Base-by-base conservation (phyloP, 2,888 invertebrate genomes). In the Nephrocerus scutellatus region DNA sequence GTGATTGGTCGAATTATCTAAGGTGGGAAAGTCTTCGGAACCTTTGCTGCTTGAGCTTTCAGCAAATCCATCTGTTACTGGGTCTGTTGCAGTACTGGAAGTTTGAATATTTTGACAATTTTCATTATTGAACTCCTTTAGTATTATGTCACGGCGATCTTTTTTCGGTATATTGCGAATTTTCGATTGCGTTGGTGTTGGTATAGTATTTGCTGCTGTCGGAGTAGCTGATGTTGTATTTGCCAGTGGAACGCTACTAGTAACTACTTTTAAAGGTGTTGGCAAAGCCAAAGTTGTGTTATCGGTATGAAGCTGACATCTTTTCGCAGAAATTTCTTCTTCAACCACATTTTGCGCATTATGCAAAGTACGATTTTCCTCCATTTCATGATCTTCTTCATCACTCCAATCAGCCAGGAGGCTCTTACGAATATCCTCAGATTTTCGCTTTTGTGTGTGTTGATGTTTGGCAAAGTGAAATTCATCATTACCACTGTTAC, bases 401-500 rank as follows among this genome's bases (percentile, higher is more conserved):
- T 84, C 84, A 47, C 79, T 79, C 85, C 86, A 87, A 56, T 87
- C 86, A 2, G 83, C 83, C 40, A 86, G 64, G 28, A 86, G 69
- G 51, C 81, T 77, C 39, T 74, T 79, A 43, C 79, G 77, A 49
- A 84, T 76, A 61, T 81, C 79, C 18, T 54, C 52, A 41, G 47
- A 46, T 44, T 44, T 47, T 22, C n/a, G 8, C 8, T n/a, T 22
- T 9, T 22, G 8, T 22, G 23, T 22, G n/a, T n/a, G n/a, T n/a
- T n/a, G n/a, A n/a, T n/a, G n/a, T n/a, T n/a, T n/a, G n/a, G n/a
- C n/a, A n/a, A n/a, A n/a, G n/a, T n/a, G n/a, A n/a, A n/a, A n/a
- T n/a, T n/a, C n/a, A n/a, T n/a, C n/a, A n/a, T n/a, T n/a, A n/a
- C n/a, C n/a, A n/a, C n/a, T n/a, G n/a, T n/a, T n/a, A n/a, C n/a